Percentiles rank a stretch among this genome's conserved stretches.
Conservation (phyloP, 2,113 vertebrate genomes). For the Ctenodactylus gundi region DNA sequence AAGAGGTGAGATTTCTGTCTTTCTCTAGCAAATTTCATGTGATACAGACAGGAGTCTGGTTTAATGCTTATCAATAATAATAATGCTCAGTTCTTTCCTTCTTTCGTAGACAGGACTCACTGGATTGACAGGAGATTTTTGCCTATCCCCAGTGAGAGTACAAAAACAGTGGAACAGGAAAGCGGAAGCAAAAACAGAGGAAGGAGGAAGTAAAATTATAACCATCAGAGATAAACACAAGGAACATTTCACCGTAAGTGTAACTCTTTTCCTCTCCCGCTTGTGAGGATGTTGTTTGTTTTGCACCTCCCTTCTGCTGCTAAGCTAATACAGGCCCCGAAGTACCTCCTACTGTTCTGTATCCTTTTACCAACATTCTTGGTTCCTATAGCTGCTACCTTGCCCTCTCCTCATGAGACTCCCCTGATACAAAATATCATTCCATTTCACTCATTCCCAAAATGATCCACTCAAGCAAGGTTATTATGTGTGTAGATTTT, state of each 20-base stretch:
- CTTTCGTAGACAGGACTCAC: background rate
- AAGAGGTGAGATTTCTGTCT: background rate
- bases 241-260: background rate
- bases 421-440: background rate
- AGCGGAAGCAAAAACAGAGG: background rate
- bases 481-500: background rate
- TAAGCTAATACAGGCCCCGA: background rate
- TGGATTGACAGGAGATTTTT: background rate
- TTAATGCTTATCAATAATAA: background rate
- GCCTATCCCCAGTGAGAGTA: background rate
- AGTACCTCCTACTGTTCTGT: background rate
- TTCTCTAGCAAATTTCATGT: background rate
- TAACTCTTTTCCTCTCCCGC: background rate
- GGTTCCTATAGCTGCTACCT: background rate
- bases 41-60: background rate
- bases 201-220: background rate
- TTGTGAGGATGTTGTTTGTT: no score
- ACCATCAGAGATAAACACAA: background rate
- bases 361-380: background rate
- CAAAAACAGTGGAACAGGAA: background rate
- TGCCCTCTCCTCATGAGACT: background rate
- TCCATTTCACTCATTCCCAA: background rate
- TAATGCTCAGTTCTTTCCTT: background rate
- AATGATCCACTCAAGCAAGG: background rate
- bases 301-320: background rate